Percentiles rank a stretch among this genome's conserved stretches.
Conservation (phyloP, 2,888 invertebrate genomes). For the Nomada goodeniana region DNA sequence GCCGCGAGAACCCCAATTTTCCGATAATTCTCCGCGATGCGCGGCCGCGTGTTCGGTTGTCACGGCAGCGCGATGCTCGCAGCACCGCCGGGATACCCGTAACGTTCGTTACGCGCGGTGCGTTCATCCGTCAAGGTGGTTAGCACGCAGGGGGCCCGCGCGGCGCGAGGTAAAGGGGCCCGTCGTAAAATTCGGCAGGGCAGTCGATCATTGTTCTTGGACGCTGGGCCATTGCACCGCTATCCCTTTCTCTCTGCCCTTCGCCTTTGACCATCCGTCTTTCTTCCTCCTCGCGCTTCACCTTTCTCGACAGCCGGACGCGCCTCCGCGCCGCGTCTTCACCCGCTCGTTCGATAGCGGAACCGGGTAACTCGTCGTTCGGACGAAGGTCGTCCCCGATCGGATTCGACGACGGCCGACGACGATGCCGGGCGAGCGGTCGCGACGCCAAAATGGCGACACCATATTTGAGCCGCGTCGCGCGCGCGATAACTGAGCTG, state of each 20-base stretch:
- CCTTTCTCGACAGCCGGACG: conserved; percentile 1
- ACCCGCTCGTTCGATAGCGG: conserved; percentile 30
- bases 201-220: conserved; percentile 66
- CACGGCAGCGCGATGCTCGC: conserved; percentile 31
- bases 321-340: conserved; percentile 14
- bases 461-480: background rate
- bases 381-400: background rate
- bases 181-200: conserved; percentile 68
- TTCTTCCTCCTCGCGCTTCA: background rate
- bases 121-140: conserved; percentile 65
- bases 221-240: conserved; percentile 49
- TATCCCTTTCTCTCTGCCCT: background rate
- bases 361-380: conserved; percentile 39
- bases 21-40: background rate
- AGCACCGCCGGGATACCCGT: conserved; percentile 54
- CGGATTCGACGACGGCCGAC: background rate
- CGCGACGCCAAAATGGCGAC: background rate
- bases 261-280: background rate
- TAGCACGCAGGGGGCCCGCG: conserved; percentile 60
- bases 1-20: background rate
- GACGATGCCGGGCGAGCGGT: too few species aligned
- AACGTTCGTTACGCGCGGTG: conserved; percentile 64
- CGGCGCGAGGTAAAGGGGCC: conserved; percentile 57
- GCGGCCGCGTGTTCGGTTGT: background rate
- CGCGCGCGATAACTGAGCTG: conserved; percentile 19